These are phyloP conservation scores for Anodontia alba DNA, from an alignment of 2,888 invertebrate genomes.

Conservation along the genomic window DNA sequence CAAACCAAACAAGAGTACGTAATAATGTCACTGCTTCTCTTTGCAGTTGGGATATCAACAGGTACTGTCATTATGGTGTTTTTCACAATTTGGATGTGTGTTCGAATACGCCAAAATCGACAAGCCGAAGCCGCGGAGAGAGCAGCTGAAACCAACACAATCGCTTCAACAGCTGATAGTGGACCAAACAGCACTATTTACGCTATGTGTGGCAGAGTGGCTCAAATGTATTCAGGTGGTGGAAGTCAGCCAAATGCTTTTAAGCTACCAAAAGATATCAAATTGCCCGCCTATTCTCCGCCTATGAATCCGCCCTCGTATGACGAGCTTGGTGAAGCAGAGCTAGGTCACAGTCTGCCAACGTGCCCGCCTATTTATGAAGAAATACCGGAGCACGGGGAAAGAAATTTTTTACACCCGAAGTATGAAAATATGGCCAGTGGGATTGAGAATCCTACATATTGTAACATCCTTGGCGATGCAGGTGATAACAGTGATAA, in stretches of 20 bases:
- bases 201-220: constrained; percentile 21
- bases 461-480: constrained; percentile 3
- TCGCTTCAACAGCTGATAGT: neutral
- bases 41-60: constrained; percentile 3
- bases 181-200: constrained; percentile 22
- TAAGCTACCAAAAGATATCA: neutral
- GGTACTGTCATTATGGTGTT: neutral
- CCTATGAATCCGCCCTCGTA: constrained; percentile 45
- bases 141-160: neutral
- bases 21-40: too few species aligned
- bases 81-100: constrained; percentile 18
- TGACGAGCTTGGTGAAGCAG: constrained; percentile 26
- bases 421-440: neutral
- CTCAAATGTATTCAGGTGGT: neutral
- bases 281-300: constrained; percentile 47
- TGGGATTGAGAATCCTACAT: constrained; percentile 16
- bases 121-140: neutral
- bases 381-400: constrained; percentile 20
- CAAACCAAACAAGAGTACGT: too few species aligned
- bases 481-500: too few species aligned
- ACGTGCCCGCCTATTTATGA: constrained; percentile 36
- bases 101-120: neutral
- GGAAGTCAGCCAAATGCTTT: too few species aligned
- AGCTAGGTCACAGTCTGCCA: neutral
- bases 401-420: neutral